phyloP scores from a whole-genome alignment of 2,797 vertebrate genomes.

The Xyrichtys novacula region DNA sequence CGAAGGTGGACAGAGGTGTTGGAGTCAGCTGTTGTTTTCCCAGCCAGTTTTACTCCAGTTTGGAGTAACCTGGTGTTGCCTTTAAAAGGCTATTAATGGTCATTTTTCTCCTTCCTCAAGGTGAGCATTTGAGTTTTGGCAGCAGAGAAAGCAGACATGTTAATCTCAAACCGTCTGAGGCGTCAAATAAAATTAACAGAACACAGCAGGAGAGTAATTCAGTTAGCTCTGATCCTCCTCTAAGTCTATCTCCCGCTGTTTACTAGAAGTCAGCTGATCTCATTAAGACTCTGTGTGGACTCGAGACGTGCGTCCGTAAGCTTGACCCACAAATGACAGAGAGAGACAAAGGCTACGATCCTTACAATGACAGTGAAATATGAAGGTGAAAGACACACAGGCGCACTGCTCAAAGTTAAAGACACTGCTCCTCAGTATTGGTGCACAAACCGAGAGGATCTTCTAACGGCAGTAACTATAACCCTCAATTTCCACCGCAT shows the following conservation, averaged over 20 bases:
- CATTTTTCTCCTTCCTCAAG: neutral
- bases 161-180: constrained; percentile 29
- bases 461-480: too few species aligned
- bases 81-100: neutral
- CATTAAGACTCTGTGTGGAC: constrained; percentile 39
- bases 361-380: neutral
- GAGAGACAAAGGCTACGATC: constrained; percentile 28
- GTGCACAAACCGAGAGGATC: too few species aligned
- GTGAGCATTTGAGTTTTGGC: neutral
- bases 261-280: constrained; percentile 7
- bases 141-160: neutral
- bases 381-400: neutral
- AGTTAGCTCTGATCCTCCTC: constrained; percentile 26
- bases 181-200: neutral
- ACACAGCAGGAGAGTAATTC: constrained; percentile 43
- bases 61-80: neutral
- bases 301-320: constrained; percentile 20
- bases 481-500: too few species aligned
- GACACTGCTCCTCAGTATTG: neutral
- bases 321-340: constrained; percentile 44
- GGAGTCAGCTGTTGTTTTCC: too few species aligned
- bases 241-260: constrained; percentile 16
- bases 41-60: too few species aligned
- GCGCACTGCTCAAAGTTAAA: neutral
- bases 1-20: too few species aligned